A percentile compares a stretch with the other conserved stretches of the same genome.
These are phyloP conservation scores for Anguilla megastoma DNA, from an alignment of 2,797 vertebrate genomes.

Conservation along the genomic window DNA sequence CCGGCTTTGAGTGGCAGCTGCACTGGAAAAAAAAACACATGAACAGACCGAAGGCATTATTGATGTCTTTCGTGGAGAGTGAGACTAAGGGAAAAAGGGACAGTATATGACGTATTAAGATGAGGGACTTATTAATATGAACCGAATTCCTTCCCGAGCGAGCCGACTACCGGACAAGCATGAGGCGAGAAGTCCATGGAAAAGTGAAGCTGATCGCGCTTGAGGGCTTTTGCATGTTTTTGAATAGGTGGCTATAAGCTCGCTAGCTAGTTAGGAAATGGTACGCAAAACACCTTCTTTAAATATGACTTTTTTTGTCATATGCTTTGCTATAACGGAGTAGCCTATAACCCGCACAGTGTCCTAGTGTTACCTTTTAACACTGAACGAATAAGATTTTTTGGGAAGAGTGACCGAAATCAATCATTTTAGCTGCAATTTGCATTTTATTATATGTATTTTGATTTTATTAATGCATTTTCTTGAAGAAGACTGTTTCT, in stretches of 20 bases:
- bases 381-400: background rate
- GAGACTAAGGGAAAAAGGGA: background rate
- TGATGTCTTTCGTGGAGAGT: background rate
- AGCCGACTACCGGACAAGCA: constrained; percentile 32
- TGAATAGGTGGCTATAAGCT: constrained; percentile 23
- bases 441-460: background rate
- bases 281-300: constrained; percentile 33
- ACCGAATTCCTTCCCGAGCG: constrained; percentile 21
- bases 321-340: background rate
- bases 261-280: constrained; percentile 11
- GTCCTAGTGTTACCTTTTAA: background rate
- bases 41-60: constrained; percentile 43
- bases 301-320: constrained; percentile 2
- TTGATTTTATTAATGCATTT: background rate
- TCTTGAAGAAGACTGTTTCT: too few species aligned
- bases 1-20: constrained; percentile 7
- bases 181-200: constrained; percentile 43
- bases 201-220: constrained; percentile 30
- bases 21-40: constrained; percentile 51
- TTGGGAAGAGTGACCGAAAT: background rate
- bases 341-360: background rate
- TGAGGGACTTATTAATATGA: constrained; percentile 41
- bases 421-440: background rate
- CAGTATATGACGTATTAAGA: constrained; percentile 47
- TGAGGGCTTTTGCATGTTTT: constrained; percentile 30